Base-by-base conservation (phyloP, 1,140 invertebrate genomes). In the Drosophila mojavensis region DNA sequence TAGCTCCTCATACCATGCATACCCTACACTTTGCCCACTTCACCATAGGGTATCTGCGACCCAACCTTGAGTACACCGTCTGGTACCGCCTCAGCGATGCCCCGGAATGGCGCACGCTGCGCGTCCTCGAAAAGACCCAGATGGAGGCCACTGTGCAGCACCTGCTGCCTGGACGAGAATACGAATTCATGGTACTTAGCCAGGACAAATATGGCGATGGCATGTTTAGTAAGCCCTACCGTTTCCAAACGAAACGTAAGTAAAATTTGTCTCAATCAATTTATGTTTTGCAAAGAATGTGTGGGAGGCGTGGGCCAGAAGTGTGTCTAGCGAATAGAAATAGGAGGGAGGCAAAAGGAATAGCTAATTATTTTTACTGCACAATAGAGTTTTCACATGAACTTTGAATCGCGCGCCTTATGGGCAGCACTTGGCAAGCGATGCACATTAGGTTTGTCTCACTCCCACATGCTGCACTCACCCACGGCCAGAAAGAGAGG, bases 141-240 rank as follows among this genome's bases (percentile, higher is more conserved):
- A 96, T 96, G 9, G 95, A 96, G 82, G 96, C 96, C 26, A 97
- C 96, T 0, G 94, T 98, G 51, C 94, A 95, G 68, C 95, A 96
- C 68, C 94, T 99, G 59, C 93, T 93, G 41, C 95, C 97, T 5
- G 96, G 96, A 28, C 94, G 95, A 26, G 95, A 96, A 81, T 98
- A 98, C 90, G 97, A 98, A 93, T 96, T 99, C 81, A 97, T 97
- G 94, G 96, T 98, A 33, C 93, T 98, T 24, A 96, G 97, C 70
- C 96, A 97, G 80, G 98, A 98, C 92, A 94, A 95, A 79, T 93
- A 96, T 62, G 97, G 97, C 3, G 97, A 98, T 81, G 97, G 97
- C 11, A 96, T 98, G 93, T 97, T 97, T 89, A 98, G 97, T 91
- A 97, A 97, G 92, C 94, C 96, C 5, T 93, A 98, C 11, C 94